Conservation (phyloP, 2,113 vertebrate species). For the Delphinapterus leucas region DNA sequence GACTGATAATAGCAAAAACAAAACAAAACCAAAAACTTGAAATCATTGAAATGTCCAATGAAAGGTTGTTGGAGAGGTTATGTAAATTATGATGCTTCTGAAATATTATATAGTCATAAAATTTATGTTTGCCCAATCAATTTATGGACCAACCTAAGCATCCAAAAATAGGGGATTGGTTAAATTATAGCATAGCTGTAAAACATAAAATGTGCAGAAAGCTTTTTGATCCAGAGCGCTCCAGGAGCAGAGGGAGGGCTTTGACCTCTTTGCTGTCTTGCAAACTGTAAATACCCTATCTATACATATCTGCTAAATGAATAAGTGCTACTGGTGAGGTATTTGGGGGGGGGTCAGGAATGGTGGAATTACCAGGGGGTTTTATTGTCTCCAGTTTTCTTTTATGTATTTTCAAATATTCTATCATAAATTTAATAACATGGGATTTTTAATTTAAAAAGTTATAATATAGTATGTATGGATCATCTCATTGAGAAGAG, state of each 20-base stretch:
- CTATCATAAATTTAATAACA: neutral
- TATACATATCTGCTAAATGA: neutral
- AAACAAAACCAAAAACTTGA: neutral
- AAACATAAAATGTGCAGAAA: neutral
- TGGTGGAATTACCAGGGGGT: neutral
- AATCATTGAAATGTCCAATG: neutral
- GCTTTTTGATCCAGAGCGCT: neutral
- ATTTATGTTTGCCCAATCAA: neutral
- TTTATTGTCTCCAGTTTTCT: neutral
- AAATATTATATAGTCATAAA: constrained; percentile 9
- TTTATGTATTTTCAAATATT: constrained; percentile 23
- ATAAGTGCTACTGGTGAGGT: neutral
- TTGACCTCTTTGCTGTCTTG: neutral
- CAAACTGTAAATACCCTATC: neutral
- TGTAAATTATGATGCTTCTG: neutral
- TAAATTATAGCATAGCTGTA: neutral
- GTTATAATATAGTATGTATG: neutral
- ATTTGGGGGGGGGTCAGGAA: neutral
- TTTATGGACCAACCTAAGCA: neutral
- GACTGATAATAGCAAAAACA: neutral
- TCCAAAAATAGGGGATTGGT: neutral
- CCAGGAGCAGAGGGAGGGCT: no score
- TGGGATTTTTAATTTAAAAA: constrained; percentile 6
- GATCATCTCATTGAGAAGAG: neutral
- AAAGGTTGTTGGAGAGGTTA: neutral